A percentile compares a stretch with the other conserved stretches of the same genome.
Evolutionary conservation across 2,888 invertebrate species (phyloP).

Genomic region (Agrotis clavis): DNA sequence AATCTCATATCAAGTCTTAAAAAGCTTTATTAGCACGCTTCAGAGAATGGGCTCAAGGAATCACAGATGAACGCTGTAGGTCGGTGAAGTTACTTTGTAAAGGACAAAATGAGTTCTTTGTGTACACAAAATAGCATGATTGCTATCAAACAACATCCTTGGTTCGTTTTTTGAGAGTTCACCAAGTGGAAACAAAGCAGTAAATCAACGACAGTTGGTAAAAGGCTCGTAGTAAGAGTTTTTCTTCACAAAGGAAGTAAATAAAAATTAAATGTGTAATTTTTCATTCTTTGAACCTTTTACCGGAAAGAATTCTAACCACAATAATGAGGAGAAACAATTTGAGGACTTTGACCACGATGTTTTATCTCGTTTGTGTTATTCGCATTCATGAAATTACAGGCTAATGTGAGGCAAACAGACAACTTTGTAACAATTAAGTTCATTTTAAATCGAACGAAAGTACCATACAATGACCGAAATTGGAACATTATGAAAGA

Average conservation of each 20-base stretch:
- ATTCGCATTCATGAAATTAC: constrained; percentile 17
- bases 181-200: constrained; percentile 56
- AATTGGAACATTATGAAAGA: background rate
- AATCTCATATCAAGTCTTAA: constrained; percentile 30
- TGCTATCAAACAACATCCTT: constrained; percentile 66
- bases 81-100: constrained; percentile 60
- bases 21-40: constrained; percentile 47
- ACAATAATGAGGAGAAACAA: constrained; percentile 35
- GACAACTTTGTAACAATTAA: background rate
- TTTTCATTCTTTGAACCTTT: constrained; percentile 49
- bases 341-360: constrained; percentile 23
- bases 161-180: constrained; percentile 60
- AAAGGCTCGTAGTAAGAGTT: constrained; percentile 4
- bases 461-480: background rate
- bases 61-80: constrained; percentile 58
- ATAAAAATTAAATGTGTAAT: constrained; percentile 43
- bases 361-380: constrained; percentile 9
- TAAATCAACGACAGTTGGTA: constrained; percentile 53
- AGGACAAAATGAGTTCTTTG: constrained; percentile 67
- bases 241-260: constrained; percentile 19
- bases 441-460: too few species aligned
- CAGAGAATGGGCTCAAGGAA: constrained; percentile 49
- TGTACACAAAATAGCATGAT: constrained; percentile 68
- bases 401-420: constrained; percentile 7
- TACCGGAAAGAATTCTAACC: constrained; percentile 38